Evolutionary conservation across 92 coral and sea anemone species (phyloP).

Genomic region (Parazoanthus swiftii): DNA sequence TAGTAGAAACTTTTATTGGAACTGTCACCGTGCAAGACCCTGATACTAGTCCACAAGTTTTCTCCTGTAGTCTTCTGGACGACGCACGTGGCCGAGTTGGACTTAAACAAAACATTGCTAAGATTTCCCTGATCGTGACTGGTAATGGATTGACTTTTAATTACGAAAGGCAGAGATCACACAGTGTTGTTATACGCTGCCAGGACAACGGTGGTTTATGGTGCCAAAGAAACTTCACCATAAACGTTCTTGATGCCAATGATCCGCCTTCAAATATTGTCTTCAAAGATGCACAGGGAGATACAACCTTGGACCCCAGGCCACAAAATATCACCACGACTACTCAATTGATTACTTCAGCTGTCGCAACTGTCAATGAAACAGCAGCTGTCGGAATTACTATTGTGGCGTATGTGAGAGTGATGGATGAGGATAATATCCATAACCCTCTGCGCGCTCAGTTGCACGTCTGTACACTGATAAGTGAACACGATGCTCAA

Average conservation of each 20-base stretch:
- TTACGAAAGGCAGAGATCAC: slow-evolving; percentile 58
- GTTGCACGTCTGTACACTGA: slow-evolving; percentile 62
- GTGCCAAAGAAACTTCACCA: slow-evolving; percentile 44
- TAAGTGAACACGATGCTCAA: slow-evolving; percentile 65
- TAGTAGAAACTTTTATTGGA: slow-evolving; percentile 57
- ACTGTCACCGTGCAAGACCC: slow-evolving; percentile 62
- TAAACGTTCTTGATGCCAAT: slow-evolving; percentile 59
- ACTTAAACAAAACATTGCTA: slow-evolving; percentile 41
- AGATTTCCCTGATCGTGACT: slow-evolving; percentile 46
- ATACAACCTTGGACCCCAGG: slow-evolving; percentile 60
- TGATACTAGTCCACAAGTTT: slow-evolving; percentile 54
- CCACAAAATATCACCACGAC: slow-evolving; percentile 53
- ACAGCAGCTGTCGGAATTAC: slow-evolving; percentile 65
- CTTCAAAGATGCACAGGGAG: slow-evolving; percentile 63
- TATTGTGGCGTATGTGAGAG: slow-evolving; percentile 63
- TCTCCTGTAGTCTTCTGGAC: slow-evolving; percentile 52
- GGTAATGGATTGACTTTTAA: slow-evolving; percentile 62
- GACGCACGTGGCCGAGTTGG: slow-evolving; percentile 69
- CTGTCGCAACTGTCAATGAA: slow-evolving; percentile 69
- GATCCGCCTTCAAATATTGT: slow-evolving; percentile 61
- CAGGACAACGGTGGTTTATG: slow-evolving; percentile 65
- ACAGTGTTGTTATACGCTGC: slow-evolving; percentile 52
- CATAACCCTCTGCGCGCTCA: slow-evolving; percentile 58
- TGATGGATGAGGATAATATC: slow-evolving; percentile 62
- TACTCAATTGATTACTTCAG: slow-evolving; percentile 46